A percentile compares a stretch with the other conserved stretches of the same genome.
These are phyloP conservation scores for Tipula helvola DNA, from an alignment of 2,888 invertebrate genomes.

Conservation along the genomic window DNA sequence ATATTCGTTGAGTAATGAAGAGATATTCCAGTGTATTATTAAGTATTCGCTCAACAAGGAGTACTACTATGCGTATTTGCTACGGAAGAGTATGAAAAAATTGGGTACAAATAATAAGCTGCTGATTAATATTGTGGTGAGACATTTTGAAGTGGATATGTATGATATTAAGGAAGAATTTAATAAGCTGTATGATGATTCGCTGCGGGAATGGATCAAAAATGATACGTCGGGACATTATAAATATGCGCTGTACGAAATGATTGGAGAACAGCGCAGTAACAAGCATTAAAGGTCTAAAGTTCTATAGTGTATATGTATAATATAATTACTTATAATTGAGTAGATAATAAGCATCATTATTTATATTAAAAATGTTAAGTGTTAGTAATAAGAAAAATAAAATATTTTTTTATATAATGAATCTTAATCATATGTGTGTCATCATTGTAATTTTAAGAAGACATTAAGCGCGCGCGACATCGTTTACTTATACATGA, in stretches of 20 bases:
- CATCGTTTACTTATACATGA: neutral
- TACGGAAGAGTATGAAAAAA: neutral
- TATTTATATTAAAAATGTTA: neutral
- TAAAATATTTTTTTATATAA: neutral
- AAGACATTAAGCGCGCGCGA: neutral
- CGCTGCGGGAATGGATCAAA: neutral
- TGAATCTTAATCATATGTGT: neutral
- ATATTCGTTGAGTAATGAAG: neutral
- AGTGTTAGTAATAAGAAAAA: neutral
- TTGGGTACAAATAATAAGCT: constrained; percentile 1
- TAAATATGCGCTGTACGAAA: neutral
- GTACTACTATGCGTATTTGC: neutral
- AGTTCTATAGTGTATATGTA: neutral
- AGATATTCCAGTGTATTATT: neutral
- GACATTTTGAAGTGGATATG: neutral
- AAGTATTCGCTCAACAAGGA: neutral
- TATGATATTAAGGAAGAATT: neutral
- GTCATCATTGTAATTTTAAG: neutral
- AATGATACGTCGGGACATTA: neutral
- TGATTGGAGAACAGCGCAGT: neutral
- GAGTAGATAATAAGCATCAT: neutral
- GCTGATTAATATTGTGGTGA: neutral
- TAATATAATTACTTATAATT: neutral
- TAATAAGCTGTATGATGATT: neutral
- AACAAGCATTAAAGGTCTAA: neutral